Base-by-base conservation (phyloP, 2,888 invertebrate genomes). In the Thymelicus acteon region DNA sequence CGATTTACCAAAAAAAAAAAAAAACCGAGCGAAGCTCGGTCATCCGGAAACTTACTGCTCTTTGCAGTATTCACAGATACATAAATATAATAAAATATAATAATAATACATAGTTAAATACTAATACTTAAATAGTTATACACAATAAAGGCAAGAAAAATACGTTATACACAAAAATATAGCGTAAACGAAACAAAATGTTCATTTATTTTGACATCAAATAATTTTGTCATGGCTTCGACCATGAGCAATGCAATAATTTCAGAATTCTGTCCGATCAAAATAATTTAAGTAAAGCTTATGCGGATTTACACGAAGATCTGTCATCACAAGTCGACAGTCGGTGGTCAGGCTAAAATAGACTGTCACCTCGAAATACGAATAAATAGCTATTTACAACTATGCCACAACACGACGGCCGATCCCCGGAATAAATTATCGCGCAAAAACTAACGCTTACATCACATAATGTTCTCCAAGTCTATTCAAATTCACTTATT, bases 291-390 rank as follows among this genome's bases (percentile, higher is more conserved):
- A 58, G 6, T 7, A 54, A 60, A 47, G 60, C 63, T 7, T 7
- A 64, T 57, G 62, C 31, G 71, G 60, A 60, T 65, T 71, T 72
- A 66, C 62, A 62, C 57, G 24, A 70, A 66, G 54, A 73, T 63
- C 66, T 73, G 71, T 73, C 73, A 73, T 60, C 71, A 71, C 52
- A 74, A 74, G 74, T 72, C 70, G 72, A 73, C 75, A 77, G 60
- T 15, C 60, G 77, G 78, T 79, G 75, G 79, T 76, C 76, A 73
- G 60, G 75, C 85, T 72, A 79, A 88, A 89, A 89, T 89, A 89
- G 84, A 82, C 73, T 78, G 83, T 84, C 84, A 82, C 88, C 85
- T 86, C 87, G 84, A 77, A 83, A 82, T 85, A 86, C 83, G 83
- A 87, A 86, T 85, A 85, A 85, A 84, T 83, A 84, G 77, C 78